These are phyloP conservation scores for Ceyx margarethae DNA, from an alignment of 2,113 vertebrate genomes.

Conservation along the genomic window DNA sequence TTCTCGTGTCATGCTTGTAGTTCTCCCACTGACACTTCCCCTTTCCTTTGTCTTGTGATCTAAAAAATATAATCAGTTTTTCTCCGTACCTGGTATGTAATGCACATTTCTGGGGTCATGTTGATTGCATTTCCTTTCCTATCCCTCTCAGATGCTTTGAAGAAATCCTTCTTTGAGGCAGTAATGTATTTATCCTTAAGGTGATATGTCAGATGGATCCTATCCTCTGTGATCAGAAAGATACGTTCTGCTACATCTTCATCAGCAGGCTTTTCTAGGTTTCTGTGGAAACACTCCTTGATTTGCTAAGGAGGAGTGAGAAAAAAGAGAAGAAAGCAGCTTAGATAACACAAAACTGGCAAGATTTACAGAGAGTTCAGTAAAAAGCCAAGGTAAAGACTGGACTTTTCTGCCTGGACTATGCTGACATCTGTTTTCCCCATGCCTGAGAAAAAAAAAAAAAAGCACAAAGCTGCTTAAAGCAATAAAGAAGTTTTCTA, in stretches of 20 bases:
- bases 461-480: neutral
- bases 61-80: neutral
- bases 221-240: constrained; percentile 74
- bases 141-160: constrained; percentile 61
- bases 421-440: neutral
- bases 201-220: constrained; percentile 83
- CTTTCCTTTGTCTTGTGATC: neutral
- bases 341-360: neutral
- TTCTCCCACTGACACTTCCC: neutral
- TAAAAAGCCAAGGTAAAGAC: neutral
- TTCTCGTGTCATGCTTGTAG: neutral
- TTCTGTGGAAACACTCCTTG: constrained; percentile 84
- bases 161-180: constrained; percentile 78
- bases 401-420: neutral
- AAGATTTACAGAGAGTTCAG: neutral
- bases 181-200: constrained; percentile 74
- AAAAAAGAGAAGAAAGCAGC: neutral
- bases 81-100: constrained; percentile 78
- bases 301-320: constrained; percentile 75
- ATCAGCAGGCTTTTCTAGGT: constrained; percentile 74
- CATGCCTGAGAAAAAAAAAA: neutral
- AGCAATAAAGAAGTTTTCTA: neutral
- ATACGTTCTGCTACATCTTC: constrained; percentile 83
- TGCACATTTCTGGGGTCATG: constrained; percentile 75
- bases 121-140: constrained; percentile 53